These are phyloP conservation scores for Aeoliscus strigatus DNA, from an alignment of 2,797 vertebrate genomes.

Conservation along the genomic window DNA sequence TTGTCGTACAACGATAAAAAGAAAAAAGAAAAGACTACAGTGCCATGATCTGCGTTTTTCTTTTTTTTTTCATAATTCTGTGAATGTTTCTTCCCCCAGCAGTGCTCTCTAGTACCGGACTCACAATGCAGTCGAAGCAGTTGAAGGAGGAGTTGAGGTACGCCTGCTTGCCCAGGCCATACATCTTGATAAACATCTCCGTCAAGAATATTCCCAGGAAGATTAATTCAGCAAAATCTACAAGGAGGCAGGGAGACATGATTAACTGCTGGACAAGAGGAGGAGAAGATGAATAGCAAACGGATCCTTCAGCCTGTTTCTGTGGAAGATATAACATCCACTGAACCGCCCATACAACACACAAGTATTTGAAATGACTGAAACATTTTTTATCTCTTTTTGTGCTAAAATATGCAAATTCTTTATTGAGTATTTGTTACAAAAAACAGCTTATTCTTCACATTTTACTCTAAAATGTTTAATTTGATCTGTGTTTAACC, in stretches of 20 bases:
- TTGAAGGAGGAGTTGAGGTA: conserved; percentile 98
- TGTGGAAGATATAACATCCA: conserved; percentile 1
- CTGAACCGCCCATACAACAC: not conserved
- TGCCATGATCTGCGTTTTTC: too few relatives aligned
- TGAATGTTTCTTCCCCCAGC: not conserved
- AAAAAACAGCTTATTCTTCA: too few relatives aligned
- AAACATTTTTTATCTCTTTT: too few relatives aligned
- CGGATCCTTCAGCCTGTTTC: not conserved
- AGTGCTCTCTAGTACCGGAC: conserved; percentile 59
- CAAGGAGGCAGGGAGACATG: conserved; percentile 1
- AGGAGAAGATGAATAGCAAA: not conserved
- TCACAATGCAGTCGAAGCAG: conserved; percentile 95
- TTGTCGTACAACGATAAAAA: too few relatives aligned
- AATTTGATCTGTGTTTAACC: too few relatives aligned
- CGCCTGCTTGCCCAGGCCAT: conserved; percentile 88
- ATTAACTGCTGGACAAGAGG: not conserved
- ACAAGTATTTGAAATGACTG: not conserved
- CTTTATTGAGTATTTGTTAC: too few relatives aligned
- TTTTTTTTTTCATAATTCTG: not conserved
- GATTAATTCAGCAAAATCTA: conserved; percentile 88
- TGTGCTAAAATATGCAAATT: too few relatives aligned
- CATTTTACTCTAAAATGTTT: too few relatives aligned
- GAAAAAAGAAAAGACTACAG: too few relatives aligned
- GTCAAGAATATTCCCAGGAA: conserved; percentile 92
- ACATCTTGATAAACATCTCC: conserved; percentile 93